phyloP scores from a whole-genome alignment of 2,888 invertebrate species.

The Limenitis camilla region DNA sequence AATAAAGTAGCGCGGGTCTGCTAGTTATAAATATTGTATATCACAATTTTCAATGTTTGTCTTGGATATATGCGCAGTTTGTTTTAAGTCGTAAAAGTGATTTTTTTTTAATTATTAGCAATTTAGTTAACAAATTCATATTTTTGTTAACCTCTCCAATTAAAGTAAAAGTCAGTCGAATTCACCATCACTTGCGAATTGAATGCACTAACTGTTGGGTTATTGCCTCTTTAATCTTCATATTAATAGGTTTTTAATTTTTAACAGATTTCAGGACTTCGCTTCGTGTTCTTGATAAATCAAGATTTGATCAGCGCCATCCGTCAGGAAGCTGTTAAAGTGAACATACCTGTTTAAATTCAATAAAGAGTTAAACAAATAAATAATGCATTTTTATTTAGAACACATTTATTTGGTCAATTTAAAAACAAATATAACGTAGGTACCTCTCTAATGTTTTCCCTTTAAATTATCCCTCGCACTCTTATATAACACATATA shows the following conservation, averaged over 20 bases:
- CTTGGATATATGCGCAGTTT: no score
- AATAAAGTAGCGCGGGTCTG: no score
- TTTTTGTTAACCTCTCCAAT: no score
- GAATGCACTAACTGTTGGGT: no score
- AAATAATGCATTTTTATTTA: conserved; percentile 44
- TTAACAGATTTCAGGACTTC: conserved; percentile 87
- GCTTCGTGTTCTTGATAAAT: conserved; percentile 95
- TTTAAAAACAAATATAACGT: conserved; percentile 58
- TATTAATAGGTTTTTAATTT: conserved; percentile 19
- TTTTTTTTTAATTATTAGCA: no score
- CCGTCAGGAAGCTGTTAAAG: conserved; percentile 89
- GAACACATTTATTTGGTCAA: conserved; percentile 75
- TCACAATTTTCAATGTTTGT: no score
- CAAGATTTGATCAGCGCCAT: conserved; percentile 93
- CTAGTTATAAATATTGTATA: no score
- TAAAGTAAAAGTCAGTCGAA: no score
- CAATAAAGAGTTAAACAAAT: conserved; percentile 27
- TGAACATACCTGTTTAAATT: conserved; percentile 72
- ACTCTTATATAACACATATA: conserved; percentile 26
- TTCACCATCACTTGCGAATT: no score
- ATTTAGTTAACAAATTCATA: no score
- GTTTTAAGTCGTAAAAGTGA: no score
- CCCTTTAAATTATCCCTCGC: conserved; percentile 27
- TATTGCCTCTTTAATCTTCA: neutral
- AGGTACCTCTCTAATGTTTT: conserved; percentile 60